Percentiles rank a stretch among this genome's conserved stretches.
Evolutionary conservation across 2,888 invertebrate genomes (phyloP).

Genomic region (Protodeltote pygarga): DNA sequence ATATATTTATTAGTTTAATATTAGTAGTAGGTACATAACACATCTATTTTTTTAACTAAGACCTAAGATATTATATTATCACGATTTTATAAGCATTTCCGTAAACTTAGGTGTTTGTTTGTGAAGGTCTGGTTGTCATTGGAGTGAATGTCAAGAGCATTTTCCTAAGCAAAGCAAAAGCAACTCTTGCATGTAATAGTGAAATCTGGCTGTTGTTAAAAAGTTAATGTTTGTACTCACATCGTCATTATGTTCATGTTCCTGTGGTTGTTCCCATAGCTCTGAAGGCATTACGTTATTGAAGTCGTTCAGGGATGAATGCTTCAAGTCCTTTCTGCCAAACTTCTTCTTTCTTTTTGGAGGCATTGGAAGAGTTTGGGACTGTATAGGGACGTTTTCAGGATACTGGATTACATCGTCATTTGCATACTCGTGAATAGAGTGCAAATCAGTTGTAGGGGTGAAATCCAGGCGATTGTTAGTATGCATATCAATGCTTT

Average conservation of each 20-base stretch:
- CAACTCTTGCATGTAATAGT: not conserved
- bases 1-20: too few species aligned
- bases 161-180: too few species aligned
- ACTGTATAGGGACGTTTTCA: slow-evolving; percentile 77
- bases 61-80: too few species aligned
- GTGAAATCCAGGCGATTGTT: slow-evolving; percentile 73
- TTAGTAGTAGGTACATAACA: too few species aligned
- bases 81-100: too few species aligned
- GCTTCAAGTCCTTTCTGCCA: slow-evolving; percentile 63
- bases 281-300: slow-evolving; percentile 60
- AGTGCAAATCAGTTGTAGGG: slow-evolving; percentile 70
- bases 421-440: slow-evolving; percentile 80
- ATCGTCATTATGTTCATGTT: slow-evolving; percentile 69
- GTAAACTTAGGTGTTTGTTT: too few species aligned
- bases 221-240: slow-evolving; percentile 66
- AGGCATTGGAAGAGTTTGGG: slow-evolving; percentile 81
- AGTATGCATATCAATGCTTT: slow-evolving; percentile 55
- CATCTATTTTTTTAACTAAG: too few species aligned
- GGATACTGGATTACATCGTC: slow-evolving; percentile 86
- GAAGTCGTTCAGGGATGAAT: slow-evolving; percentile 76
- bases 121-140: too few species aligned
- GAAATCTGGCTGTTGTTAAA: not conserved
- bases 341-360: slow-evolving; percentile 77
- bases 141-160: too few species aligned
- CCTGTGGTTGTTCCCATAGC: slow-evolving; percentile 66